These are phyloP conservation scores for Ctena decussata DNA, from an alignment of 2,888 invertebrate species.

Conservation along the genomic window DNA sequence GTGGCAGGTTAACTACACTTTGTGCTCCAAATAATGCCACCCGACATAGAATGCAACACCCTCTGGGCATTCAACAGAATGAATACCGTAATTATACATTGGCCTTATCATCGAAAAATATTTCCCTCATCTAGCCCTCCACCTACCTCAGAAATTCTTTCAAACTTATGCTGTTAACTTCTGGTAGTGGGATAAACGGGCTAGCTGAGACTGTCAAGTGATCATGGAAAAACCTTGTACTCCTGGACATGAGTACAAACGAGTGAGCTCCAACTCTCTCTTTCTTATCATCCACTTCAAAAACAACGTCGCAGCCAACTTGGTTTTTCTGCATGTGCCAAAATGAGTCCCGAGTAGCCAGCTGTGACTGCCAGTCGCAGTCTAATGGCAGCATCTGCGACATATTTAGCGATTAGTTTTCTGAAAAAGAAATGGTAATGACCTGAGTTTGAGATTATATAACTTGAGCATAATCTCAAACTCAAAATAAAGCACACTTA, in stretches of 20 bases:
- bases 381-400: background rate
- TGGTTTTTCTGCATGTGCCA: constrained; percentile 52
- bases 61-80: too few relatives aligned
- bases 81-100: too few relatives aligned
- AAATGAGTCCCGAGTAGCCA: constrained; percentile 11
- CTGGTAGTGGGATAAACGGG: background rate
- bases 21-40: too few relatives aligned
- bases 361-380: constrained; percentile 55
- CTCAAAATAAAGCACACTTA: too few relatives aligned
- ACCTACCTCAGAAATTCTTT: background rate
- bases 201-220: background rate
- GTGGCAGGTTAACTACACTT: too few relatives aligned
- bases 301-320: constrained; percentile 59
- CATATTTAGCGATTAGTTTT: too few relatives aligned
- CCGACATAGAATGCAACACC: too few relatives aligned
- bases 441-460: too few relatives aligned
- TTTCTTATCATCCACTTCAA: constrained; percentile 40
- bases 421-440: too few relatives aligned
- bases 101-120: too few relatives aligned
- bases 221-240: constrained; percentile 45
- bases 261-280: constrained; percentile 62
- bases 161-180: background rate
- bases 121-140: too few relatives aligned
- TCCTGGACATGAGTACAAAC: constrained; percentile 48
- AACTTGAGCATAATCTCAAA: too few relatives aligned